Base-by-base conservation (phyloP, 2,113 vertebrate species). In the Cyphomyrus discorhynchus region DNA sequence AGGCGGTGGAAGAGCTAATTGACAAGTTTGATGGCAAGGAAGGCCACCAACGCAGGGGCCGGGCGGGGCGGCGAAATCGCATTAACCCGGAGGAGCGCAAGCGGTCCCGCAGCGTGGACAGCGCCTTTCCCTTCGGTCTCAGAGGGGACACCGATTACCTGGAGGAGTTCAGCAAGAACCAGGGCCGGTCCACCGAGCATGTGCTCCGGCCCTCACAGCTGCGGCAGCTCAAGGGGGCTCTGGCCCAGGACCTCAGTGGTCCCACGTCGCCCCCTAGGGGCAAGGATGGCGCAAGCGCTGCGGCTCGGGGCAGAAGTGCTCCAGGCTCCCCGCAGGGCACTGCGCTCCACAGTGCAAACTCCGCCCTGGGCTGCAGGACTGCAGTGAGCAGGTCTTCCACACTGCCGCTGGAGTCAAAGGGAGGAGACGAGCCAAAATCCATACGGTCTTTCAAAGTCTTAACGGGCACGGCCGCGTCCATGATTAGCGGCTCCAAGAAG, bases 71-170 rank as follows among this genome's bases (percentile, higher is more conserved):
- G 91, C 94, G 97, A 89, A 97, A 96, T 90, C 95, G 97, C 88
- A 97, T 99, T 91, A 93, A 97, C 82, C 96, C 96, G 0, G 98
- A 99, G 21, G 98, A 99, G 91, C 94, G 97, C 86, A 98, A 98
- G 91, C 96, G 98, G 24, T 98, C 98, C 2, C 96, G 97, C 90
- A 98, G 97, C 1, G 97, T 97, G 53, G 98, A 99, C 6, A 99
- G 98, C 0, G 97, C 96, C 21, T 91, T 97, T 53, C 96, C 97
- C 0, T 94, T 97, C 0, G 95, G 95, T 1, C 92, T 95, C 5
- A 93, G 94, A 21, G 94, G 95, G 13, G 95, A 93, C 89, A 87
- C 95, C 0, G 93, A 92, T 89, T 95, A 95, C 92, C 91, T 95
- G 11, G 94, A 93, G 0, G 95, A 96, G 84, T 95, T 96, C 10